These are phyloP conservation scores for Lates japonicus DNA, from an alignment of 2,797 vertebrate genomes.

Conservation along the genomic window DNA sequence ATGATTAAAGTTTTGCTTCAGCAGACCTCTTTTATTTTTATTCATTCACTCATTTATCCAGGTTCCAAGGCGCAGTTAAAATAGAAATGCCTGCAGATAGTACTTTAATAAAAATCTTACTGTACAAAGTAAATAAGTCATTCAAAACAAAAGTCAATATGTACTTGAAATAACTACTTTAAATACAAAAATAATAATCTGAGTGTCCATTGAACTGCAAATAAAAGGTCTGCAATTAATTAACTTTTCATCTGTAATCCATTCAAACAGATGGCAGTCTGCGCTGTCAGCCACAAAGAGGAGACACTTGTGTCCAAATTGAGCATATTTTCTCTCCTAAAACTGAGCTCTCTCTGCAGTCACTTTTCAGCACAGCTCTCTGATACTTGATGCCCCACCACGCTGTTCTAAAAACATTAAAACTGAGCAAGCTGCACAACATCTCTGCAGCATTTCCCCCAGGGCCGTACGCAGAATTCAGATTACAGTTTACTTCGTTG, in stretches of 20 bases:
- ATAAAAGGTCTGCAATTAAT: slow-evolving; percentile 5
- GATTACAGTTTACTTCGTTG: slow-evolving; percentile 23
- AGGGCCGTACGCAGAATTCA: background rate
- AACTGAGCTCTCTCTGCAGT: slow-evolving; percentile 10
- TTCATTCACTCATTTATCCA: background rate
- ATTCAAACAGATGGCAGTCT: slow-evolving; percentile 1
- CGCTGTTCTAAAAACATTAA: background rate
- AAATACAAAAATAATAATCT: background rate
- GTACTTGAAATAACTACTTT: background rate
- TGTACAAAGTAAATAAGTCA: background rate
- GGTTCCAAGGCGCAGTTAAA: background rate
- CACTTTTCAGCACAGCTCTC: slow-evolving; percentile 7
- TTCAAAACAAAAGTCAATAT: background rate
- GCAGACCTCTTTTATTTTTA: background rate
- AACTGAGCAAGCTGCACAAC: slow-evolving; percentile 9
- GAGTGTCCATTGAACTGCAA: background rate
- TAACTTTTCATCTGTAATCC: background rate
- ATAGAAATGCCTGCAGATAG: background rate
- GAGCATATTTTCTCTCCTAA: slow-evolving; percentile 15
- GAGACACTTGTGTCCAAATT: slow-evolving; percentile 14
- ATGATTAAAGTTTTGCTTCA: background rate
- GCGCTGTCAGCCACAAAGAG: slow-evolving; percentile 3
- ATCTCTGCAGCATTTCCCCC: background rate
- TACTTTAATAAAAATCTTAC: background rate
- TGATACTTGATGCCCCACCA: slow-evolving; percentile 6